Conservation (phyloP, 64 coral and sea anemone genomes). For the Montipora cactus region DNA sequence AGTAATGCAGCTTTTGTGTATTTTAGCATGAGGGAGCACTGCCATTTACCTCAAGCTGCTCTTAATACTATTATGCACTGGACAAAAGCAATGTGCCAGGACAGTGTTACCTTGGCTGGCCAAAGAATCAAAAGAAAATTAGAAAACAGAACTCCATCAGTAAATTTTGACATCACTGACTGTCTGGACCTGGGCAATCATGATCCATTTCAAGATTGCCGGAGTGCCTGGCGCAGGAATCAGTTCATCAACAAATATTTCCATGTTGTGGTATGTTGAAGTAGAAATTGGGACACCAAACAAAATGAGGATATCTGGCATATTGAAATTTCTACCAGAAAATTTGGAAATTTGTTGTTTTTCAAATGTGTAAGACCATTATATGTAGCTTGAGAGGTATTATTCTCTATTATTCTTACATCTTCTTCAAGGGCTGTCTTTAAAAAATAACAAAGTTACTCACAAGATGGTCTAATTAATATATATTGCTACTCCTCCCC, state of each 20-base stretch:
- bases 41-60: constrained; percentile 17
- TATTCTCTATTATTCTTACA: no score
- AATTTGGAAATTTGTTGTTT: no score
- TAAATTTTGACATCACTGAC: neutral
- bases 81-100: neutral
- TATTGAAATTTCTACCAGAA: neutral
- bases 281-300: no score
- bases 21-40: constrained; percentile 16
- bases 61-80: neutral
- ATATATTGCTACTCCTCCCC: neutral
- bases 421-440: neutral
- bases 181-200: neutral
- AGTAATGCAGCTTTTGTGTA: neutral
- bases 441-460: neutral
- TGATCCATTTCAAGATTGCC: neutral
- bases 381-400: no score
- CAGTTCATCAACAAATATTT: constrained; percentile 15
- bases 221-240: neutral
- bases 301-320: neutral
- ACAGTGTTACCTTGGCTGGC: neutral
- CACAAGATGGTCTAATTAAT: neutral
- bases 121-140: neutral
- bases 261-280: constrained; percentile 22
- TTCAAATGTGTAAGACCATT: no score
- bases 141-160: neutral